phyloP scores from a whole-genome alignment of 2,113 vertebrate species.

The Aptenodytes forsteri region DNA sequence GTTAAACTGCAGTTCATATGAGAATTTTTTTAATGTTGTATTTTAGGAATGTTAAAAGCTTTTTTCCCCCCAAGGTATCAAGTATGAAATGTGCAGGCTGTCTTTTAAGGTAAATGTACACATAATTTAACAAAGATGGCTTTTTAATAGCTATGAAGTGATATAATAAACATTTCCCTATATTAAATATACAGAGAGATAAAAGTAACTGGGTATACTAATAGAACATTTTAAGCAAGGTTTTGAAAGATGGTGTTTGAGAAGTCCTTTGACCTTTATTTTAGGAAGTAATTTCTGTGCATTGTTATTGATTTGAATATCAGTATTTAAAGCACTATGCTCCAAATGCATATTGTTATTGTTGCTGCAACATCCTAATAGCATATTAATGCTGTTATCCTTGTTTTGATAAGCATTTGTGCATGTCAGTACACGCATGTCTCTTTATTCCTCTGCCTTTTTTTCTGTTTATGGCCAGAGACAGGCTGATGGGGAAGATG shows the following conservation, averaged over 20 bases:
- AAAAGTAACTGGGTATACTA: neutral
- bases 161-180: neutral
- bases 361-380: neutral
- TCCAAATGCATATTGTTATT: neutral
- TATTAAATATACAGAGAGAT: neutral
- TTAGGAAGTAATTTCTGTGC: neutral
- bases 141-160: neutral
- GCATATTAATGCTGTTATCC: neutral
- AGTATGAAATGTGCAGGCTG: neutral
- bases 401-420: neutral
- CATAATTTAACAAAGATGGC: neutral
- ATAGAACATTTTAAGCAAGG: neutral
- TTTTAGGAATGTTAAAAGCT: neutral
- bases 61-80: neutral
- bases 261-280: neutral
- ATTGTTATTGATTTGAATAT: neutral
- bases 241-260: neutral
- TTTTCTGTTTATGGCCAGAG: neutral
- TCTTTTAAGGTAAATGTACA: neutral
- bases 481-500: neutral
- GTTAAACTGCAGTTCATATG: neutral
- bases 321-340: neutral
- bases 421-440: neutral
- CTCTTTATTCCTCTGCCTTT: neutral
- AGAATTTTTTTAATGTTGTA: neutral